phyloP scores from a whole-genome alignment of 1,140 invertebrate genomes.

The Aphidius ervi region DNA sequence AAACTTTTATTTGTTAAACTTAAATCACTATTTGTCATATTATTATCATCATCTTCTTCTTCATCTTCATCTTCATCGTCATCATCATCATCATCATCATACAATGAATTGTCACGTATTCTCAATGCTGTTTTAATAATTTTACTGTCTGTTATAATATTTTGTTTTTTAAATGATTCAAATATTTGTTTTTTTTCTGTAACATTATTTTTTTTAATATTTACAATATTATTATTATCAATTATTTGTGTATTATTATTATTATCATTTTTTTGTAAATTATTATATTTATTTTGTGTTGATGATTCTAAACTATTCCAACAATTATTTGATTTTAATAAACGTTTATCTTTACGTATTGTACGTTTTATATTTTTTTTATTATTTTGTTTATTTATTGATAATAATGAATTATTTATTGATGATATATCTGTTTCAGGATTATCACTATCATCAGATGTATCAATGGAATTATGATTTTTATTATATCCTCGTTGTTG shows the following conservation, averaged over 20 bases:
- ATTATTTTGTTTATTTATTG: slow-evolving; percentile 49
- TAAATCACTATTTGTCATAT: neutral
- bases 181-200: slow-evolving; percentile 41
- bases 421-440: slow-evolving; percentile 50
- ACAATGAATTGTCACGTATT: slow-evolving; percentile 38
- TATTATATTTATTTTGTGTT: neutral
- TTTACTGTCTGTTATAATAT: slow-evolving; percentile 42
- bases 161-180: slow-evolving; percentile 43
- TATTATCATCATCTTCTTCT: slow-evolving; percentile 15
- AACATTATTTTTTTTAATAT: slow-evolving; percentile 15
- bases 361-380: slow-evolving; percentile 50
- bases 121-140: slow-evolving; percentile 40
- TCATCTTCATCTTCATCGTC: slow-evolving; percentile 22
- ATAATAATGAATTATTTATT: slow-evolving; percentile 49
- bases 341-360: slow-evolving; percentile 32
- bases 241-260: neutral
- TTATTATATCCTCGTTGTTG: slow-evolving; percentile 55
- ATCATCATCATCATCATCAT: slow-evolving; percentile 21
- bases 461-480: slow-evolving; percentile 34
- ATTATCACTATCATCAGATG: slow-evolving; percentile 49
- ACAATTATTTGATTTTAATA: slow-evolving; percentile 37
- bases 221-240: neutral
- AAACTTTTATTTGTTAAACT: slow-evolving; percentile 27
- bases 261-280: too few species aligned
- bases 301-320: slow-evolving; percentile 37